phyloP scores from a whole-genome alignment of 2,113 vertebrate genomes.

The Nanorana parkeri region DNA sequence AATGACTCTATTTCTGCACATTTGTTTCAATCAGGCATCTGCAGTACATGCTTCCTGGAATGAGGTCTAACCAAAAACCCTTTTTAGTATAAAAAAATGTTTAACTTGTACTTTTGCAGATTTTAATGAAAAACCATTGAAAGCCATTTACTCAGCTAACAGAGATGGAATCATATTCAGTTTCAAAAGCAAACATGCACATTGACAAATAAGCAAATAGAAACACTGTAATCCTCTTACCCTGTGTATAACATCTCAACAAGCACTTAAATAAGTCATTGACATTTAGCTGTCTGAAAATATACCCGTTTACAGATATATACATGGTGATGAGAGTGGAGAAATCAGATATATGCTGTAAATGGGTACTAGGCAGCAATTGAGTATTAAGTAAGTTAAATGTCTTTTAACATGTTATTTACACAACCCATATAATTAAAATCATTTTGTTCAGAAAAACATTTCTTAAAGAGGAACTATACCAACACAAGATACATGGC shows the following conservation, averaged over 20 bases:
- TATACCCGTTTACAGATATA: constrained; percentile 23
- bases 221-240: constrained; percentile 45
- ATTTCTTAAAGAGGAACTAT: neutral
- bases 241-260: constrained; percentile 43
- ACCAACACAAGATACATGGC: too few species aligned
- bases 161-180: constrained; percentile 20
- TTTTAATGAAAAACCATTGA: constrained; percentile 42
- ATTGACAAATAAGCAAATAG: constrained; percentile 43
- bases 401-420: neutral
- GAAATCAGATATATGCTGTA: neutral
- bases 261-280: constrained; percentile 53
- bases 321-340: neutral
- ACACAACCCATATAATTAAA: neutral
- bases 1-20: neutral
- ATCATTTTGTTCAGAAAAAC: constrained; percentile 8
- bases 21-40: neutral
- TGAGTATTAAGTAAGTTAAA: neutral
- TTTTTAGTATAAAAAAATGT: constrained; percentile 26
- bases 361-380: neutral
- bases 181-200: constrained; percentile 43
- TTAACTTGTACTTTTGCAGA: constrained; percentile 7
- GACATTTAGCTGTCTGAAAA: constrained; percentile 48
- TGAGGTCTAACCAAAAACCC: neutral
- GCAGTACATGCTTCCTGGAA: neutral
- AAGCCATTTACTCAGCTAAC: constrained; percentile 33